Conservation (phyloP, 1,140 invertebrate genomes). For the Drosophila watanabei region DNA sequence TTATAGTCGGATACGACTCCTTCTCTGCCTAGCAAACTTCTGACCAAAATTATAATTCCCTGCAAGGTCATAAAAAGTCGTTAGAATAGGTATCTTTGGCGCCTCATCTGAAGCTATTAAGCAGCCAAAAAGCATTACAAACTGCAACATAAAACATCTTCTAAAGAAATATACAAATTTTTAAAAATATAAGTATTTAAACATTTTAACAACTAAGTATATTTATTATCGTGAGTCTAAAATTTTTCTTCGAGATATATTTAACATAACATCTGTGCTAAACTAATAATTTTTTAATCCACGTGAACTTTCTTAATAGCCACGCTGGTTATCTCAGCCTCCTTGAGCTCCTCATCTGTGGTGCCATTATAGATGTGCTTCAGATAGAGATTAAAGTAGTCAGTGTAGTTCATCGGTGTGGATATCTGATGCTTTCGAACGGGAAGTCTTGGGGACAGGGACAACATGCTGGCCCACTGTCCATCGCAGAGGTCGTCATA, state of each 20-base stretch:
- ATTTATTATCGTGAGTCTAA: background rate
- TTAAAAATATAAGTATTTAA: background rate
- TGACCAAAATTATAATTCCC: too few relatives aligned
- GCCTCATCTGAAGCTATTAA: too few relatives aligned
- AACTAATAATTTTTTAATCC: constrained; percentile 20
- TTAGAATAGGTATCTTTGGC: too few relatives aligned
- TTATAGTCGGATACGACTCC: too few relatives aligned
- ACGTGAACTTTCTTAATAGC: constrained; percentile 73
- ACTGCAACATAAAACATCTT: too few relatives aligned
- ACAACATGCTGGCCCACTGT: constrained; percentile 94
- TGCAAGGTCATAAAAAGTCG: too few relatives aligned
- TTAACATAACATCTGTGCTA: background rate
- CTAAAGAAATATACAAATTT: background rate
- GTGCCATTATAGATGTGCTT: constrained; percentile 81
- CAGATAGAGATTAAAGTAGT: constrained; percentile 83
- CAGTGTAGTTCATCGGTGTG: constrained; percentile 82
- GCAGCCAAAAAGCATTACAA: too few relatives aligned
- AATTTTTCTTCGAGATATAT: background rate
- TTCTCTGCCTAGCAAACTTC: too few relatives aligned
- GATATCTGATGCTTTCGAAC: constrained; percentile 83
- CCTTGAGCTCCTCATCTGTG: constrained; percentile 70
- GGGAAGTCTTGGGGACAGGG: constrained; percentile 89
- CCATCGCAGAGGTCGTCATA: constrained; percentile 93
- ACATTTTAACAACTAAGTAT: background rate
- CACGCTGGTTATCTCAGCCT: constrained; percentile 73